Percentiles rank a stretch among this genome's conserved stretches.
These are phyloP conservation scores for Diacarnus erythraeanus DNA, from an alignment of 37 sponge, comb jelly and placozoan species.

Conservation along the genomic window DNA sequence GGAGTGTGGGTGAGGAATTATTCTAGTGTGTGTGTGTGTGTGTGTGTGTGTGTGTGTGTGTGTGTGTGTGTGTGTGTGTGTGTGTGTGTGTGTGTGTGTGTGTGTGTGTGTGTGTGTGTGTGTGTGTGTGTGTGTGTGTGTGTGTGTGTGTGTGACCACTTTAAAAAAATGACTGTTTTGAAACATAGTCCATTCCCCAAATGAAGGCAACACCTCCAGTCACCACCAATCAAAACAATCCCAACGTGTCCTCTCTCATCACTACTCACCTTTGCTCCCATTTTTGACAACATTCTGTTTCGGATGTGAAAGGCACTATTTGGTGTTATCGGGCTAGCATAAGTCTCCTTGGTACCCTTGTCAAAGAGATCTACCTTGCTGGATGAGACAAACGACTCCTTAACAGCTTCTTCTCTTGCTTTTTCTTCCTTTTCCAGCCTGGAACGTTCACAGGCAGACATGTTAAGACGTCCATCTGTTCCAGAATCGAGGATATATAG, in stretches of 20 bases:
- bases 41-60: no score
- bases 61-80: no score
- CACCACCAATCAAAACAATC: no score
- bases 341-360: background rate
- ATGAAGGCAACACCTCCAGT: no score
- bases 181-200: background rate
- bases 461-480: slow-evolving; percentile 47
- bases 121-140: background rate
- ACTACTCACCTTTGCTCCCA: slow-evolving; percentile 56
- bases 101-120: background rate
- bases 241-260: no score
- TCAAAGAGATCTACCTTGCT: background rate
- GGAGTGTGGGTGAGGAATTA: no score
- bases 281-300: slow-evolving; percentile 56
- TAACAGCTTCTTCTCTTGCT: background rate
- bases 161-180: background rate
- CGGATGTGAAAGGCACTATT: slow-evolving; percentile 59
- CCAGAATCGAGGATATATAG: slow-evolving; percentile 59
- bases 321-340: slow-evolving; percentile 52
- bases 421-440: slow-evolving; percentile 21
- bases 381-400: background rate
- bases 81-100: background rate
- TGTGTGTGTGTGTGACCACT: background rate
- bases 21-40: no score
- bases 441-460: slow-evolving; percentile 58